These are phyloP conservation scores for Zingel zingel DNA, from an alignment of 2,113 vertebrate species.

Conservation along the genomic window DNA sequence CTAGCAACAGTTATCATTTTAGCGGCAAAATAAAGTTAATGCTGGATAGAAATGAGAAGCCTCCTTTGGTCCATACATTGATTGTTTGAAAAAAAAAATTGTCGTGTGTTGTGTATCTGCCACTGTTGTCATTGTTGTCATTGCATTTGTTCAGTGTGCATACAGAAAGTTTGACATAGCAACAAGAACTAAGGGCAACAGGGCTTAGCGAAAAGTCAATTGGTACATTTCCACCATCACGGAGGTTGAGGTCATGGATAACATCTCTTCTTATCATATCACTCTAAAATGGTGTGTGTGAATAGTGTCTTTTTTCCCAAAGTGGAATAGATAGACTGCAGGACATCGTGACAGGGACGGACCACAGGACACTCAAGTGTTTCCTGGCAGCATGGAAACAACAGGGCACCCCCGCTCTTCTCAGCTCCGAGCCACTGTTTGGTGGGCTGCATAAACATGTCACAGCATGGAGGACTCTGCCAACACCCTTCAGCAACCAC, in stretches of 20 bases:
- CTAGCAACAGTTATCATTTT: background rate
- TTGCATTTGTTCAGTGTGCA: background rate
- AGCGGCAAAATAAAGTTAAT: background rate
- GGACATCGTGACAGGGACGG: slow-evolving; percentile 25
- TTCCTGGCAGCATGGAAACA: slow-evolving; percentile 60
- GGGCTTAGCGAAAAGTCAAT: background rate
- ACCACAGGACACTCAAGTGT: slow-evolving; percentile 47
- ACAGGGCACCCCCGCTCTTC: slow-evolving; percentile 48
- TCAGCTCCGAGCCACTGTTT: slow-evolving; percentile 36
- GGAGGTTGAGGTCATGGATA: slow-evolving; percentile 52
- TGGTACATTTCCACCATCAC: slow-evolving; percentile 19
- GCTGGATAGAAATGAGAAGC: background rate
- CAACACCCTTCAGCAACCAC: slow-evolving; percentile 40
- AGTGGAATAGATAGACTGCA: slow-evolving; percentile 51
- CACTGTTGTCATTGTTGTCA: background rate
- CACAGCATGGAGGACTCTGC: slow-evolving; percentile 19
- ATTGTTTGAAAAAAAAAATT: too few relatives aligned
- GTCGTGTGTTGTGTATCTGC: background rate
- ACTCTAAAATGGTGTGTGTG: slow-evolving; percentile 20
- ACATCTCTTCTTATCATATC: slow-evolving; percentile 41
- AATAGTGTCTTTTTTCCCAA: slow-evolving; percentile 38
- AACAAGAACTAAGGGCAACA: background rate
- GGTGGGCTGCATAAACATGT: slow-evolving; percentile 48
- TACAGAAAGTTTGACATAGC: slow-evolving; percentile 7
- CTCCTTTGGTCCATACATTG: background rate